Base-by-base conservation (phyloP, 2,888 invertebrate genomes). In the Lamellibrachia satsuma region DNA sequence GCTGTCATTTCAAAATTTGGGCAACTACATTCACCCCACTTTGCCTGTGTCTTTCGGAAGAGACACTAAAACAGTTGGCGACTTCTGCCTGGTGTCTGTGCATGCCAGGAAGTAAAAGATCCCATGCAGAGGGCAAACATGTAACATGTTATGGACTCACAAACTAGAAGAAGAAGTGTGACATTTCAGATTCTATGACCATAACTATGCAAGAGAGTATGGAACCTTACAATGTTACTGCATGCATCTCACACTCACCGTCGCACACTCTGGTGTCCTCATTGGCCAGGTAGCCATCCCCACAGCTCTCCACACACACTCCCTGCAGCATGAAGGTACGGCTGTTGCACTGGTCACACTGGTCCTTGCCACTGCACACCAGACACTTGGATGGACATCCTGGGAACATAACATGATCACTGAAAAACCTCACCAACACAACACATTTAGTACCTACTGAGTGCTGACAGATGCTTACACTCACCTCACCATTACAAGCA, bases 311-410 rank as follows among this genome's bases (percentile, higher is more conserved):
- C 0, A 95, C 94, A 95, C 95, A 95, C 7, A 75, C 52, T 7
- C 95, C 94, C 90, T 94, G 92, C 93, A 94, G 93, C 91, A 95
- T 94, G 93, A 93, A 95, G 3, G 94, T 94, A 3, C 92, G 92
- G 55, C 94, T 93, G 92, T 94, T 93, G 94, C 95, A 95, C 15
- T 94, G 93, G 60, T 93, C 93, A 93, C 95, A 95, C n/a, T 94
- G 94, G 52, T 93, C 93, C 7, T 52, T 93, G 52, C 93, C 92
- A 52, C 94, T 93, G 94, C 95, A 95, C 90, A 92, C 92, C 90
- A 95, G 93, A 92, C 95, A 95, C 90, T 94, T 92, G 8, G 92
- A 92, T 90, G 94, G 93, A 93, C 95, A 95, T 52, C 94, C 95
- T 95, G 94, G 3, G 94, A 94, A 91, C 91, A 39, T n/a, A 91